These are phyloP conservation scores for Conopomorpha cramerella DNA, from an alignment of 1,140 invertebrate species.

Conservation along the genomic window DNA sequence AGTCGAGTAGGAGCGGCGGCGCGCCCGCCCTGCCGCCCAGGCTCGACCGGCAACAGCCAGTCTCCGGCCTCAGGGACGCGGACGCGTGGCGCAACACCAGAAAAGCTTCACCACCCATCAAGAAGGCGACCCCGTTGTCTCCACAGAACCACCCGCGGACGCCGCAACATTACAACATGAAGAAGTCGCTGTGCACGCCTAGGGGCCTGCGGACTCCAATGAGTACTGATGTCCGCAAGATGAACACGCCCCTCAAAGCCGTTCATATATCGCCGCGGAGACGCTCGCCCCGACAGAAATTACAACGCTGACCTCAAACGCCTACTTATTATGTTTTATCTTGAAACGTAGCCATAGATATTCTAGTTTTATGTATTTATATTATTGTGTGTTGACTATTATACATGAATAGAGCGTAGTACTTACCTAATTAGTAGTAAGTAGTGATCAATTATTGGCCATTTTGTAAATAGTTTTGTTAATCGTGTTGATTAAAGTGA, in stretches of 20 bases:
- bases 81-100: conserved; percentile 15
- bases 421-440: conserved; percentile 2
- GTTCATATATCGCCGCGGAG: conserved; percentile 41
- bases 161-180: conserved; percentile 28
- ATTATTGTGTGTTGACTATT: too few relatives aligned
- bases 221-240: conserved; percentile 21
- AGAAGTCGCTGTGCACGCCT: conserved; percentile 31
- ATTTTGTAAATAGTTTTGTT: conserved; percentile 20
- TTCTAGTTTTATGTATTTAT: not conserved
- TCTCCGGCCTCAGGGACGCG: conserved; percentile 5
- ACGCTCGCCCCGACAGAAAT: conserved; percentile 37
- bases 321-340: not conserved
- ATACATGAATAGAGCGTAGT: too few relatives aligned
- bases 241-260: conserved; percentile 35
- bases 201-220: conserved; percentile 21
- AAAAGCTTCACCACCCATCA: conserved; percentile 27
- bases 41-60: not conserved
- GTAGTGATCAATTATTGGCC: conserved; percentile 14
- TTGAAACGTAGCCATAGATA: not conserved
- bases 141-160: conserved; percentile 14
- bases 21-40: conserved; percentile 2
- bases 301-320: conserved; percentile 14
- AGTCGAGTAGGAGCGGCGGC: conserved; percentile 8
- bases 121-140: conserved; percentile 30
- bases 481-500: conserved; percentile 8